These are phyloP conservation scores for Sinonovacula constricta DNA, from an alignment of 1,140 invertebrate genomes.

Conservation along the genomic window DNA sequence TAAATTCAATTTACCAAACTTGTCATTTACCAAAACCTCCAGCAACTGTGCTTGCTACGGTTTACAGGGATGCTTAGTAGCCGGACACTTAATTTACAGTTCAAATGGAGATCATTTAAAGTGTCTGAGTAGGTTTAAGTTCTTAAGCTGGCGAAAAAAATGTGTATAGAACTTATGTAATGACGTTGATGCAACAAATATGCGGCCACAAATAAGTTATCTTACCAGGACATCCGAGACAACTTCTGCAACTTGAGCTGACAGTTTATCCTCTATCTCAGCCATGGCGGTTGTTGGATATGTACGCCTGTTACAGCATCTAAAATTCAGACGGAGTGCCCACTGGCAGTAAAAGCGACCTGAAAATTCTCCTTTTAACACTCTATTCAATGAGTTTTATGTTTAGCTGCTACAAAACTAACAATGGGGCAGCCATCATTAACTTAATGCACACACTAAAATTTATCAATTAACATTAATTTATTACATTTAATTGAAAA, in stretches of 20 bases:
- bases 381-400: neutral
- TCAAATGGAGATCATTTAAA: neutral
- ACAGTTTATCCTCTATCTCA: slow-evolving; percentile 35
- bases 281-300: slow-evolving; percentile 23
- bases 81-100: neutral
- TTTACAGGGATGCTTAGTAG: neutral
- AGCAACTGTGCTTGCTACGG: neutral
- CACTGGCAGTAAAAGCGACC: no score
- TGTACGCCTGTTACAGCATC: neutral
- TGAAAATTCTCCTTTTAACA: neutral
- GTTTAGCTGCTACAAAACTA: neutral
- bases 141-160: neutral
- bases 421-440: slow-evolving; percentile 10
- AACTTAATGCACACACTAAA: slow-evolving; percentile 24
- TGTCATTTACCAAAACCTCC: no score
- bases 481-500: no score
- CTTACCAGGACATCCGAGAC: slow-evolving; percentile 57
- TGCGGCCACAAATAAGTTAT: no score
- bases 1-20: no score
- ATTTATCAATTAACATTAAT: no score
- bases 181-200: no score
- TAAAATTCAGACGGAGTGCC: no score
- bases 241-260: slow-evolving; percentile 17
- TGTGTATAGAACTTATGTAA: neutral
- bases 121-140: neutral